Conservation (phyloP, 2,888 invertebrate genomes). For the Crossocerus cetratus region DNA sequence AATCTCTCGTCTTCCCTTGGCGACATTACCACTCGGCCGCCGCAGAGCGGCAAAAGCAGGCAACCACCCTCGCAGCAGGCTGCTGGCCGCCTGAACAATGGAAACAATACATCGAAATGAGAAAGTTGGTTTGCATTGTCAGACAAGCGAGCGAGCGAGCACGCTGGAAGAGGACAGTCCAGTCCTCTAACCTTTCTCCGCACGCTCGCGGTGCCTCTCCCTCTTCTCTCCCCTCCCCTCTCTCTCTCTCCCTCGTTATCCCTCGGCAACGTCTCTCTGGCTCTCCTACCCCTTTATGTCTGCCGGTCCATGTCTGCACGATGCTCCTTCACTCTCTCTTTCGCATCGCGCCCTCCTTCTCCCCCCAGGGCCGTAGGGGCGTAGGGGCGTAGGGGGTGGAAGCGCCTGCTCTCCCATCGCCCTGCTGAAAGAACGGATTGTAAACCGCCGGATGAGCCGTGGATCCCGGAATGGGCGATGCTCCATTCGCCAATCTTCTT, state of each 20-base stretch:
- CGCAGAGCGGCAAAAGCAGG: slow-evolving; percentile 2
- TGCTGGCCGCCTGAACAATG: slow-evolving; percentile 60
- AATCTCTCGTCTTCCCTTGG: slow-evolving; percentile 16
- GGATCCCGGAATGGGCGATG: slow-evolving; percentile 64
- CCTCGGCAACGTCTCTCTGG: slow-evolving; percentile 26
- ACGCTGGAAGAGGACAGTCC: slow-evolving; percentile 14
- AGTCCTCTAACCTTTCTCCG: slow-evolving; percentile 8
- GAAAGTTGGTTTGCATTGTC: slow-evolving; percentile 75
- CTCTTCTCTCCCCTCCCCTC: background rate
- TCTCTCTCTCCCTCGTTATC: slow-evolving; percentile 16
- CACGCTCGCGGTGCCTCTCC: slow-evolving; percentile 19
- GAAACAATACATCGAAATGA: slow-evolving; percentile 74
- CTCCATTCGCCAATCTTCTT: slow-evolving; percentile 56
- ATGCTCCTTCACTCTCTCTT: slow-evolving; percentile 6
- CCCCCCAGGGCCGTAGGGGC: slow-evolving; percentile 27
- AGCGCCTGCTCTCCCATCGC: slow-evolving; percentile 47
- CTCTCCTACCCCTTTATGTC: slow-evolving; percentile 38
- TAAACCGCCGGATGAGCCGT: slow-evolving; percentile 63
- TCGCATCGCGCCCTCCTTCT: slow-evolving; percentile 9
- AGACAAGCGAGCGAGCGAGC: slow-evolving; percentile 59
- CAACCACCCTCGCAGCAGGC: slow-evolving; percentile 41
- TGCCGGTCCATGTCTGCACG: slow-evolving; percentile 34
- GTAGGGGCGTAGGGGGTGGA: background rate
- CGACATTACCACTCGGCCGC: slow-evolving; percentile 19
- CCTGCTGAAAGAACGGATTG: slow-evolving; percentile 60